Base-by-base conservation (phyloP, 1,140 invertebrate genomes). In the Tetramorium alpestre region DNA sequence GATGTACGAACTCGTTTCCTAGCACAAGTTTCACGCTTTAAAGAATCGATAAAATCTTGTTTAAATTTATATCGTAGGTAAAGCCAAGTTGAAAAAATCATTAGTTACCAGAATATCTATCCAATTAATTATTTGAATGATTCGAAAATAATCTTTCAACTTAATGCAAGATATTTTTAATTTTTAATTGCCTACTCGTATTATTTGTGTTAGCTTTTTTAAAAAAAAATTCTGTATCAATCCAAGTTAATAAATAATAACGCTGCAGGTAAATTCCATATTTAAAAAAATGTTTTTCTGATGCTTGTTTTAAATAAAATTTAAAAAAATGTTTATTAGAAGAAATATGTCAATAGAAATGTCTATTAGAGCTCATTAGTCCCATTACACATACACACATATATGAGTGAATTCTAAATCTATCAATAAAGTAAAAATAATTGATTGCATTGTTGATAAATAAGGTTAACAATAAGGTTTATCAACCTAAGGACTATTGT, bases 61-160 rank as follows among this genome's bases (percentile, higher is more conserved):
- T 73, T 60, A 75, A 84, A 84, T 75, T 73, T 84, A 84, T 84
- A 47, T 38, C 13, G 2, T 33, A 47, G 18, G 28, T 47, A 16
- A 82, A 16, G 11, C 13, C 10, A 25, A 62, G 18, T 25, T 73
- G 41, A 11, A 38, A 33, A 47, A 18, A 16, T 75, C 28, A 84
- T 13, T 49, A 33, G 33, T 33, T 38, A 18, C 13, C 0, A 6
- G 8, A 25, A 82, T 60, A 82, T 13, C 18, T 60, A 38, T 60
- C 22, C 22, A 18, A 38, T 73, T 73, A 73, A 7, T 75, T n/a
- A 73, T 84, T 60, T 47, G n/a, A 75, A 75, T 38, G 22, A 75
- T 60, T 72, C 54, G 41, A 5, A 13, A 25, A 44, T 60, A 16
- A 81, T 41, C 6, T 75, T 16, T n/a, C 13, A 18, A 25, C 10